phyloP scores from a whole-genome alignment of 2,888 invertebrate genomes.

The Orchestes rusci region DNA sequence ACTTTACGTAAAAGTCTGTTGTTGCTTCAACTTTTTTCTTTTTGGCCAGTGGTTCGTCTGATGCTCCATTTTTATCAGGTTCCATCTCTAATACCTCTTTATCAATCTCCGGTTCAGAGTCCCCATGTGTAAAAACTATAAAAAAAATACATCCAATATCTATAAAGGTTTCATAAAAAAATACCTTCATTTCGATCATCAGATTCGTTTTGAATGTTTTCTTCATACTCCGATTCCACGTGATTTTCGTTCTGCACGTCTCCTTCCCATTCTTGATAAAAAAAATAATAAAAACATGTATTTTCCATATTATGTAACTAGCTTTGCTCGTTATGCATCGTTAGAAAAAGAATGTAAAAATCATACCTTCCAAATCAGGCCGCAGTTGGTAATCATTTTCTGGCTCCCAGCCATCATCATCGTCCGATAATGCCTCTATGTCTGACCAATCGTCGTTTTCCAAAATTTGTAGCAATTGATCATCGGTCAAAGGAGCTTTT shows the following conservation, averaged over 20 bases:
- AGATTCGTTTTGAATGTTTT: not conserved
- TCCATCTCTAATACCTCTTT: not conserved
- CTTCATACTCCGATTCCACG: not conserved
- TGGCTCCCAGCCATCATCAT: conserved; percentile 2
- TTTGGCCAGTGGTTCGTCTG: not conserved
- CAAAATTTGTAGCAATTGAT: not conserved
- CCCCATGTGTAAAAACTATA: too few species aligned
- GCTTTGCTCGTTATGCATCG: not conserved
- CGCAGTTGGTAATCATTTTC: conserved; percentile 2
- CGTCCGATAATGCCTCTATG: conserved; percentile 1
- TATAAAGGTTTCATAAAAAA: not conserved
- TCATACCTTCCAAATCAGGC: too few species aligned
- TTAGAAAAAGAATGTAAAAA: too few species aligned
- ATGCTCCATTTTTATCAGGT: not conserved
- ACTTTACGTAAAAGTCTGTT: not conserved
- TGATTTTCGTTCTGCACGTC: not conserved
- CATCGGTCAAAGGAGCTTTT: not conserved
- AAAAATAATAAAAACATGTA: not conserved
- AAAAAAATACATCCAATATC: not conserved
- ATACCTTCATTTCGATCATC: not conserved
- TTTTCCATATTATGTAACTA: not conserved
- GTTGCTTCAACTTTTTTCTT: not conserved
- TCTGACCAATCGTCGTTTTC: conserved; percentile 3
- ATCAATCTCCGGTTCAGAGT: too few species aligned
- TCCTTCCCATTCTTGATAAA: not conserved